These are phyloP conservation scores for Chondrilla cf. caribensis DNA, from an alignment of 37 sponge, comb jelly and placozoan genomes.

Conservation along the genomic window DNA sequence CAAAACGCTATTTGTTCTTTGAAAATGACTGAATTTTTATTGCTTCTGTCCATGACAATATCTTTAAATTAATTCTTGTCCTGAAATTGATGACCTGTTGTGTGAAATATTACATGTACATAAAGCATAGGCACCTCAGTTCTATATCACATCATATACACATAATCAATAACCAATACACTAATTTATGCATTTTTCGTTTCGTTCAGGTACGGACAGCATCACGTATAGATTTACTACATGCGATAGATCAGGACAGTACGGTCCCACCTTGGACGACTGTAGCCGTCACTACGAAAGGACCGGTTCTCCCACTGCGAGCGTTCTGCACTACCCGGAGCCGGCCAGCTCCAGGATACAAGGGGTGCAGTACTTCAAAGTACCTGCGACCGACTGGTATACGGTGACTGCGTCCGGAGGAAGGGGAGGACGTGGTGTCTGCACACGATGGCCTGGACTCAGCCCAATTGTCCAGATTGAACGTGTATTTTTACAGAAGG, in stretches of 20 bases:
- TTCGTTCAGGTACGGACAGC: neutral
- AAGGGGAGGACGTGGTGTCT: constrained; percentile 54
- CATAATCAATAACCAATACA: too few relatives aligned
- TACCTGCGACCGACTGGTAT: constrained; percentile 44
- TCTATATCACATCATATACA: too few relatives aligned
- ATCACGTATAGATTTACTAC: constrained; percentile 31
- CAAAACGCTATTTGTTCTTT: too few relatives aligned
- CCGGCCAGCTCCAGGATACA: constrained; percentile 28
- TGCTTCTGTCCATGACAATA: too few relatives aligned
- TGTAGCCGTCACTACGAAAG: constrained; percentile 17
- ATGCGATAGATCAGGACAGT: constrained; percentile 22
- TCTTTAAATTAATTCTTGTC: too few relatives aligned
- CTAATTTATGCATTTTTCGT: too few relatives aligned
- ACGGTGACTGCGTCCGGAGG: constrained; percentile 60
- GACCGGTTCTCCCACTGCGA: constrained; percentile 9
- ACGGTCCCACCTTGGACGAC: constrained; percentile 28
- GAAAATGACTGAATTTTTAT: too few relatives aligned
- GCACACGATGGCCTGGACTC: constrained; percentile 16
- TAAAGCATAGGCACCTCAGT: too few relatives aligned
- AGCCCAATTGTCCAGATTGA: constrained; percentile 20
- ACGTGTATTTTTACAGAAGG: constrained; percentile 6
- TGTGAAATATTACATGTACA: too few relatives aligned
- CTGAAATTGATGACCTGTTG: too few relatives aligned
- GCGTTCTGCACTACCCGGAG: neutral
- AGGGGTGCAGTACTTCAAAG: constrained; percentile 48